Percentiles rank a stretch among this genome's conserved stretches.
Evolutionary conservation across 2,888 invertebrate genomes (phyloP).

Genomic region (Galeruca laticollis): DNA sequence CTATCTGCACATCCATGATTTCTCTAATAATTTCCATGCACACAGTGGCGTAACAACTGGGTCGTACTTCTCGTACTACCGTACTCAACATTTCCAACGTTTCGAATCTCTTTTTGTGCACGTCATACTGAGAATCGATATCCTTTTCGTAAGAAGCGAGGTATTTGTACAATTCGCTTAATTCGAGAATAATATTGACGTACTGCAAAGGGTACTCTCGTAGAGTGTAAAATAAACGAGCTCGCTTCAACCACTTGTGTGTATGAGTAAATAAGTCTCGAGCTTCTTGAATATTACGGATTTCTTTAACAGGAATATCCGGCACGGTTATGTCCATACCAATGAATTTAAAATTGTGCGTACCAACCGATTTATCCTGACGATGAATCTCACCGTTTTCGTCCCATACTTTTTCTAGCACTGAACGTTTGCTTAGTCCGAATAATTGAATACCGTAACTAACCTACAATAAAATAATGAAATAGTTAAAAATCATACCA

Average conservation of each 20-base stretch:
- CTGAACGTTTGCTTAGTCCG: constrained; percentile 69
- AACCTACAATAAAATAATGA: constrained; percentile 34
- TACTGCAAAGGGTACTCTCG: constrained; percentile 72
- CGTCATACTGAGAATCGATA: constrained; percentile 72
- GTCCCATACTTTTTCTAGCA: constrained; percentile 54
- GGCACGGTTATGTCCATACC: constrained; percentile 52
- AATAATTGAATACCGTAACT: constrained; percentile 73
- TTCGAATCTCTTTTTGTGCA: constrained; percentile 73
- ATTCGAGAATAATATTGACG: constrained; percentile 71
- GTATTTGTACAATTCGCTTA: constrained; percentile 76
- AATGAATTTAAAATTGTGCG: constrained; percentile 45
- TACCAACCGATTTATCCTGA: constrained; percentile 7
- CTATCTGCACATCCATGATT: constrained; percentile 73
- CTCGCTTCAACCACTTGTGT: constrained; percentile 73
- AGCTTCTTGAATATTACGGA: constrained; percentile 68
- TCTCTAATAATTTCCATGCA: constrained; percentile 67
- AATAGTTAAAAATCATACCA: too few species aligned
- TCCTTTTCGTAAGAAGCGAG: constrained; percentile 80
- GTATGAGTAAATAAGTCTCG: constrained; percentile 70
- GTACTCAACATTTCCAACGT: constrained; percentile 72
- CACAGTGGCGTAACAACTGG: constrained; percentile 69
- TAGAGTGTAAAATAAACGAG: constrained; percentile 71
- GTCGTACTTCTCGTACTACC: constrained; percentile 70
- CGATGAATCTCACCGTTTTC: constrained; percentile 33
- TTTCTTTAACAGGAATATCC: constrained; percentile 54